A percentile compares a stretch with the other conserved stretches of the same genome.
Evolutionary conservation across 2,888 invertebrate species (phyloP).

Genomic region (Bombylius major): DNA sequence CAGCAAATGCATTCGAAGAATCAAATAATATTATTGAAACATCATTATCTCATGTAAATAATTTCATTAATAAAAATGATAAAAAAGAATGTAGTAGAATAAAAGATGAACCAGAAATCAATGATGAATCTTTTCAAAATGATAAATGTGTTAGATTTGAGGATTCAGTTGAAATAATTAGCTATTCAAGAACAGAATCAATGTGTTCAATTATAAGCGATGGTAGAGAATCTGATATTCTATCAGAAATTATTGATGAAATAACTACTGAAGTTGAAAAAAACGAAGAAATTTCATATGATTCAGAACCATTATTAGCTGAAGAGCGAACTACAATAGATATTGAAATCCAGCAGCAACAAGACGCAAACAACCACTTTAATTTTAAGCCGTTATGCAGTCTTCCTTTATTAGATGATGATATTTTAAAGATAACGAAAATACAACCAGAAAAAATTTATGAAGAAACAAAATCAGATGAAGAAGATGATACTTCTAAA

Average conservation of each 20-base stretch:
- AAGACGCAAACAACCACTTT: too few relatives aligned
- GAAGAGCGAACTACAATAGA: not conserved
- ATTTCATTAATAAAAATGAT: not conserved
- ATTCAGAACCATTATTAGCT: not conserved
- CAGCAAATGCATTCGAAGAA: slow-evolving; percentile 25
- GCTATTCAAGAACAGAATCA: slow-evolving; percentile 22
- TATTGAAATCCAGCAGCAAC: too few relatives aligned
- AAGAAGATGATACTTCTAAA: not conserved
- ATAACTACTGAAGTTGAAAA: slow-evolving; percentile 23
- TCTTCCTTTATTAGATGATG: not conserved
- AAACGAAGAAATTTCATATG: not conserved
- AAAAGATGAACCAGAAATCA: not conserved
- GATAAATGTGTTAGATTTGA: slow-evolving; percentile 23
- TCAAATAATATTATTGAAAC: slow-evolving; percentile 15
- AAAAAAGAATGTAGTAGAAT: too few relatives aligned
- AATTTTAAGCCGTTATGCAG: not conserved
- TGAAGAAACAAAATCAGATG: not conserved
- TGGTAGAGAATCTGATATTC: slow-evolving; percentile 24
- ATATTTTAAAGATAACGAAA: slow-evolving; percentile 7
- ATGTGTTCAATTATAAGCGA: slow-evolving; percentile 27
- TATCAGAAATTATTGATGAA: slow-evolving; percentile 30
- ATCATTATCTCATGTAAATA: not conserved
- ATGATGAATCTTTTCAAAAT: not conserved
- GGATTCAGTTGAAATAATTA: slow-evolving; percentile 19
- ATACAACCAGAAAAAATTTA: slow-evolving; percentile 2